phyloP scores from a whole-genome alignment of 2,797 vertebrate species.

The Lepus oiostolus region DNA sequence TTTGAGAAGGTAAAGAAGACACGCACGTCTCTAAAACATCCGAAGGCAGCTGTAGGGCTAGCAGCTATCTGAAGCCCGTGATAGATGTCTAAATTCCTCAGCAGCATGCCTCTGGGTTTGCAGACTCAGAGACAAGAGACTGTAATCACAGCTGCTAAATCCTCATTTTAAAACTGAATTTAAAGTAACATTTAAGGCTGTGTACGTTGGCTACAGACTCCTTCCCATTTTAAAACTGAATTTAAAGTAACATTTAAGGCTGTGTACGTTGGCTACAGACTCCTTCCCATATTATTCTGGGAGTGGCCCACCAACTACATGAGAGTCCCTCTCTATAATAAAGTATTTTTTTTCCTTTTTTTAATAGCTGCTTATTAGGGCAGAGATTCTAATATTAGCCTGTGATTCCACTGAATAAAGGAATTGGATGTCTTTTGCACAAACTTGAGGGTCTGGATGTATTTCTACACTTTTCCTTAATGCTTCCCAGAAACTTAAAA shows the following conservation, averaged over 20 bases:
- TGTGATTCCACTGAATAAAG: conserved; percentile 65
- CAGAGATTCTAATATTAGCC: conserved; percentile 74
- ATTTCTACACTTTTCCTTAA: conserved; percentile 67
- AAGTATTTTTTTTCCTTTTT: conserved; percentile 13
- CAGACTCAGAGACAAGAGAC: conserved; percentile 72
- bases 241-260: conserved; percentile 76
- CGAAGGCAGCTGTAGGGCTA: conserved; percentile 67
- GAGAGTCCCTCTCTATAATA: conserved; percentile 69
- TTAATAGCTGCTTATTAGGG: conserved; percentile 72
- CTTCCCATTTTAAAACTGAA: conserved; percentile 75
- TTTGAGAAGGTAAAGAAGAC: conserved; percentile 35
- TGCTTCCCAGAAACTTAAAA: conserved; percentile 76
- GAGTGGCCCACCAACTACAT: conserved; percentile 72
- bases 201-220: conserved; percentile 70
- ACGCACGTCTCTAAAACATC: conserved; percentile 47
- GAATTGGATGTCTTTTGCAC: conserved; percentile 56
- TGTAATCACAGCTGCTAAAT: conserved; percentile 76
- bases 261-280: conserved; percentile 73
- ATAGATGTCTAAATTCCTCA: conserved; percentile 69
- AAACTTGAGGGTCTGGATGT: conserved; percentile 64
- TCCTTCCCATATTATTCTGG: conserved; percentile 73
- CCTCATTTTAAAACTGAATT: conserved; percentile 72
- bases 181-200: conserved; percentile 77
- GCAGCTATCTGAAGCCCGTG: conserved; percentile 61
- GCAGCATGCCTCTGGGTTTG: conserved; percentile 73